phyloP scores from a whole-genome alignment of 2,113 vertebrate species.

The Edolisoma coerulescens region DNA sequence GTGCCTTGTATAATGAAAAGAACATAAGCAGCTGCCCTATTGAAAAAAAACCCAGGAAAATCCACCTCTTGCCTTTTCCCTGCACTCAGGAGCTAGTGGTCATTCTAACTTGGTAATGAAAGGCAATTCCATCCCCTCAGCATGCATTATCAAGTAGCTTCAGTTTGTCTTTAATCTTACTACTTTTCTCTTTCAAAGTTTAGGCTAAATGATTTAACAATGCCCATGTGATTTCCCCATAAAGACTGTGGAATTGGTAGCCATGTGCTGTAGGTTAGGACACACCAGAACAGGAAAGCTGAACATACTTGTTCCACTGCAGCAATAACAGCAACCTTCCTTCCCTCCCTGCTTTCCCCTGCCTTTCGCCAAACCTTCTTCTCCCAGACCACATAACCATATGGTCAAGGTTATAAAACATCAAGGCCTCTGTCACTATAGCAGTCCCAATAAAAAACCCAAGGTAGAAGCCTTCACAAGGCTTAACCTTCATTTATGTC shows the following conservation, averaged over 20 bases:
- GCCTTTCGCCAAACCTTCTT: background rate
- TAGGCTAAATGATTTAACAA: constrained; percentile 64
- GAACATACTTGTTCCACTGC: constrained; percentile 40
- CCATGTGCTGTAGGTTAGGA: constrained; percentile 58
- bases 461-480: background rate
- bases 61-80: background rate
- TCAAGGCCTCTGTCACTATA: constrained; percentile 52
- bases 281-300: constrained; percentile 49
- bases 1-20: constrained; percentile 13
- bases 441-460: constrained; percentile 57
- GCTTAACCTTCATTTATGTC: constrained; percentile 10
- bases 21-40: constrained; percentile 2
- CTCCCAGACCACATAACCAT: constrained; percentile 32
- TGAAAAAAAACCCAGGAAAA: background rate
- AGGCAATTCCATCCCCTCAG: constrained; percentile 24
- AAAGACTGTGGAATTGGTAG: constrained; percentile 39
- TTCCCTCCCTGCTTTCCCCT: background rate
- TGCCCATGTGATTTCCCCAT: constrained; percentile 38
- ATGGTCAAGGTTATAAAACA: constrained; percentile 66
- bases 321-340: background rate
- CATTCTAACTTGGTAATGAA: background rate
- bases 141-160: constrained; percentile 57
- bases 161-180: constrained; percentile 60
- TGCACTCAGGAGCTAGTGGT: background rate
- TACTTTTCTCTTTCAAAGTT: constrained; percentile 63